phyloP scores from a whole-genome alignment of 1,140 invertebrate genomes.

The Coenobita brevimanus region DNA sequence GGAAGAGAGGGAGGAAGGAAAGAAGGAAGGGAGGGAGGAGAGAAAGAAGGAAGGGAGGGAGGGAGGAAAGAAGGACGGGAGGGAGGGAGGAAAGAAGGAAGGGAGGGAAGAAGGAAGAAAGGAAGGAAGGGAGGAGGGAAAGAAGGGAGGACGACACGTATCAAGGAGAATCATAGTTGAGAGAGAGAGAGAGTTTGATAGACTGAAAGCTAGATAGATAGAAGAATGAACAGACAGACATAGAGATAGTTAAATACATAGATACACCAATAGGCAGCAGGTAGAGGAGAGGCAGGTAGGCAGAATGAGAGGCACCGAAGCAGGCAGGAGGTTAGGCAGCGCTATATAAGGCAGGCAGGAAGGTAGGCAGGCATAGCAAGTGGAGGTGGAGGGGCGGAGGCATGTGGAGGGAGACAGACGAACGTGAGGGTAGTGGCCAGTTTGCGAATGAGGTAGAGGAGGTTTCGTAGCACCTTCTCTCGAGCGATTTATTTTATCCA shows the following conservation, averaged over 20 bases:
- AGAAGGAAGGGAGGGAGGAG: background rate
- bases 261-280: too few species aligned
- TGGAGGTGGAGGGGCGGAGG: background rate
- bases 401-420: background rate
- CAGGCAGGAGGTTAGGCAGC: too few species aligned
- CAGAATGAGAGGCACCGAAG: background rate
- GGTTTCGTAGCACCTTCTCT: too few species aligned
- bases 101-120: background rate
- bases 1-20: slow-evolving; percentile 1
- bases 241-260: too few species aligned
- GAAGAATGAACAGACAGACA: too few species aligned
- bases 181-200: background rate
- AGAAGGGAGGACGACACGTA: too few species aligned
- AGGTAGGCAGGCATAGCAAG: background rate
- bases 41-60: background rate
- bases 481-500: too few species aligned
- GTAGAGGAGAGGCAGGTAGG: background rate
- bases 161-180: background rate
- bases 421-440: background rate
- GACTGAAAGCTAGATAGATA: background rate
- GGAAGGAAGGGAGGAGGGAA: too few species aligned
- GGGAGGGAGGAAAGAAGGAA: background rate
- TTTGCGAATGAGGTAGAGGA: too few species aligned
- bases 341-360: background rate
- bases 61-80: background rate